Conservation (phyloP, 2,113 vertebrate species). For the Entomyzon cyanotis region DNA sequence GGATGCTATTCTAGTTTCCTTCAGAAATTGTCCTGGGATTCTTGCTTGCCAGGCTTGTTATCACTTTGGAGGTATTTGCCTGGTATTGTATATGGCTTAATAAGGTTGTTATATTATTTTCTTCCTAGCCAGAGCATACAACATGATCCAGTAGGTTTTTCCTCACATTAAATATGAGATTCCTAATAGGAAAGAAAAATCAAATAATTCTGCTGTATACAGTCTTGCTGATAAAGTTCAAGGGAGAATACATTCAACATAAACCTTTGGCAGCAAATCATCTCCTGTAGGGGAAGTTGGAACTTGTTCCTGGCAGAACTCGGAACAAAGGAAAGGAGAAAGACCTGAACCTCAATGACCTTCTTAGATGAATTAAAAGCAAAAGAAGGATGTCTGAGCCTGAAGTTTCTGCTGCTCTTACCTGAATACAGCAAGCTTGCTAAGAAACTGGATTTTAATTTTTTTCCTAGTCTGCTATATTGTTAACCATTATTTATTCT, state of each 20-base stretch:
- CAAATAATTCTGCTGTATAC: background rate
- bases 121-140: background rate
- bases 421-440: background rate
- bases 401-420: background rate
- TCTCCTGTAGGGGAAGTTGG: background rate
- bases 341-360: background rate
- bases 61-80: background rate
- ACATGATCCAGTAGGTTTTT: background rate
- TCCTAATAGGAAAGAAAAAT: background rate
- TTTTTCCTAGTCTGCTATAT: background rate
- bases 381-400: background rate
- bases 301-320: background rate
- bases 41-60: background rate
- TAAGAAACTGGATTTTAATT: background rate
- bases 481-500: background rate
- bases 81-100: background rate
- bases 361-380: background rate
- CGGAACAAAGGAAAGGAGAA: background rate
- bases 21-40: background rate
- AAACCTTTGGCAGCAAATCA: background rate
- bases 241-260: background rate
- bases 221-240: background rate
- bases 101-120: background rate
- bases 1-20: conserved; percentile 10
- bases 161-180: background rate